Evolutionary conservation across 2,888 invertebrate species (phyloP).

Genomic region (Andrena dorsata): DNA sequence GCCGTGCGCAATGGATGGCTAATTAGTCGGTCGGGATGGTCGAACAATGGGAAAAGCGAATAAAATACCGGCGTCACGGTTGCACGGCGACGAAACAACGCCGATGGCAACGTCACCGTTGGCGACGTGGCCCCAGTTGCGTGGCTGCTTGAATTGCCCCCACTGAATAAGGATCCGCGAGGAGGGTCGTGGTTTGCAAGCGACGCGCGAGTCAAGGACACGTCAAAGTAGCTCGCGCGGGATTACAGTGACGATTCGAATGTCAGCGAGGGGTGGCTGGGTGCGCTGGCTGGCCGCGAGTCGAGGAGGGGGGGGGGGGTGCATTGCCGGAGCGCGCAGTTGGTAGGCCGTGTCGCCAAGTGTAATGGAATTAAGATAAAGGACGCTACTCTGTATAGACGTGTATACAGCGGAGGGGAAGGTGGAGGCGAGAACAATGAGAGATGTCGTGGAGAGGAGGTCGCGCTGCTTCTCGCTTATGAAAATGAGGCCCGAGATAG

Average conservation of each 20-base stretch:
- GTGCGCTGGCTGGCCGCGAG: neutral
- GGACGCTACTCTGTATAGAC: slow-evolving; percentile 51
- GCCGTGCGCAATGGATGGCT: slow-evolving; percentile 22
- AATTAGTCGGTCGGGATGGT: slow-evolving; percentile 43
- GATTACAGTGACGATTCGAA: slow-evolving; percentile 52
- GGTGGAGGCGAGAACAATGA: slow-evolving; percentile 61
- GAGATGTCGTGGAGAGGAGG: slow-evolving; percentile 45
- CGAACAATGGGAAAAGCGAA: slow-evolving; percentile 42
- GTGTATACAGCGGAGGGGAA: slow-evolving; percentile 14
- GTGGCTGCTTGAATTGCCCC: slow-evolving; percentile 30
- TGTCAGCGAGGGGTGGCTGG: slow-evolving; percentile 7
- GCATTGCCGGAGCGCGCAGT: slow-evolving; percentile 42
- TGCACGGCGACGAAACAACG: slow-evolving; percentile 30
- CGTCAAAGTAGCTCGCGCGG: slow-evolving; percentile 61
- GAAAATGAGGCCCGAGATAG: slow-evolving; percentile 58
- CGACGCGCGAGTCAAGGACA: slow-evolving; percentile 59
- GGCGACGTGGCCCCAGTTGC: slow-evolving; percentile 17
- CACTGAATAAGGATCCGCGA: slow-evolving; percentile 38
- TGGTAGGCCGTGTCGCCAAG: slow-evolving; percentile 66
- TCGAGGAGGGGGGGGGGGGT: slow-evolving; percentile 36
- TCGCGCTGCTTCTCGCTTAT: slow-evolving; percentile 40
- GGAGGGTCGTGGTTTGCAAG: slow-evolving; percentile 31
- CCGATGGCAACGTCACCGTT: neutral
- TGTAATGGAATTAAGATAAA: slow-evolving; percentile 78
- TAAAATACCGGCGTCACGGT: slow-evolving; percentile 35